Evolutionary conservation across 2,797 vertebrate genomes (phyloP).

Genomic region (Platalea minor): DNA sequence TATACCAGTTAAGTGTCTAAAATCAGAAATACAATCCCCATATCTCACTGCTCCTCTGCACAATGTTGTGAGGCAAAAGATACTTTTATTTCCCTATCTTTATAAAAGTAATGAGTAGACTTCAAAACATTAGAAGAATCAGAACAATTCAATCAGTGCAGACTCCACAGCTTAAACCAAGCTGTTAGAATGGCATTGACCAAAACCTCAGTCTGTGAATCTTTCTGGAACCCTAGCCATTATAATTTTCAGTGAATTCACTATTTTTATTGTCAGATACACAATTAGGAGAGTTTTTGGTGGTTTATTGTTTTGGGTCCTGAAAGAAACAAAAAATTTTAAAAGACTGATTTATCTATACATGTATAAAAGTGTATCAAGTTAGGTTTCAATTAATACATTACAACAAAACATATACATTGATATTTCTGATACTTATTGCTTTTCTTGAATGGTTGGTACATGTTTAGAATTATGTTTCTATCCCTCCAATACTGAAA

Average conservation of each 20-base stretch:
- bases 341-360: neutral
- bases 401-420: neutral
- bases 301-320: neutral
- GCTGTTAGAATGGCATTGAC: neutral
- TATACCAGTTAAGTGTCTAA: neutral
- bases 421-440: neutral
- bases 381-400: neutral
- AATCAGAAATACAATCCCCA: neutral
- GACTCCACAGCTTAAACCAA: neutral
- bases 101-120: neutral
- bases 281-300: neutral
- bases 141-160: neutral
- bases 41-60: neutral
- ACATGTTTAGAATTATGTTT: neutral
- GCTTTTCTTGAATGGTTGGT: neutral
- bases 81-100: neutral
- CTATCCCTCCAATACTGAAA: neutral
- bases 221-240: neutral
- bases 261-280: neutral
- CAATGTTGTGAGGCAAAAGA: neutral
- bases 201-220: neutral
- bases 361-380: neutral
- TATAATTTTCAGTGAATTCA: neutral
- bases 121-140: neutral
- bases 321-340: neutral